Percentiles rank a stretch among this genome's conserved stretches.
Evolutionary conservation across 2,113 vertebrate genomes (phyloP).

Genomic region (Daubentonia madagascariensis): DNA sequence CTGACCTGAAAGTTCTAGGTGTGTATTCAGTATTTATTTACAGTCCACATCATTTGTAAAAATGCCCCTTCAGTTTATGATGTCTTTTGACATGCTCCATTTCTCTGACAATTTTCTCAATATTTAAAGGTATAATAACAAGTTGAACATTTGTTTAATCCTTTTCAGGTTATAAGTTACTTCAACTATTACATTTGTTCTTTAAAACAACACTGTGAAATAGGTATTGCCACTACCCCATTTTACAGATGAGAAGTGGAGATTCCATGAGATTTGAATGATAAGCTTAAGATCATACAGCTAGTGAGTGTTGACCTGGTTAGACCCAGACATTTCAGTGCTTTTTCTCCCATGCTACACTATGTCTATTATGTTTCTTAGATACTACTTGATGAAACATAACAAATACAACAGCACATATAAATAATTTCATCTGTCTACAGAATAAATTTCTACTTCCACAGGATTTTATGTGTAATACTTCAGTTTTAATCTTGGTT

Average conservation of each 20-base stretch:
- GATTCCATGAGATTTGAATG: not conserved
- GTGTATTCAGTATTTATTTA: not conserved
- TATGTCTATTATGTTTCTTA: not conserved
- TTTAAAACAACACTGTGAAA: not conserved
- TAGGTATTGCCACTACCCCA: not conserved
- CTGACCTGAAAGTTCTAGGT: not conserved
- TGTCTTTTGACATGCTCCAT: not conserved
- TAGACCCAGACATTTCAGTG: not conserved
- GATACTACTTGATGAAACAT: not conserved
- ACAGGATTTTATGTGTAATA: not conserved
- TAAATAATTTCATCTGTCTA: not conserved
- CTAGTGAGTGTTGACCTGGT: not conserved
- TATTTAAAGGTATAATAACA: not conserved
- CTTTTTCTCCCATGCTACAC: not conserved
- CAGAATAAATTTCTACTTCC: not conserved
- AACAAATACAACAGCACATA: not conserved
- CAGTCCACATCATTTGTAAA: not conserved
- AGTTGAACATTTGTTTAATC: not conserved
- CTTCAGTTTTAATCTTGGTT: conserved; percentile 5
- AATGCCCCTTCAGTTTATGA: not conserved
- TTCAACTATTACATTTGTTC: not conserved
- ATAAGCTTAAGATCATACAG: not conserved
- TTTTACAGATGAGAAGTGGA: not conserved
- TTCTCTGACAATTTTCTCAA: not conserved
- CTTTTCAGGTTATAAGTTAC: not conserved